Evolutionary conservation across 2,888 invertebrate species (phyloP).

Genomic region (Philereme transversata): DNA sequence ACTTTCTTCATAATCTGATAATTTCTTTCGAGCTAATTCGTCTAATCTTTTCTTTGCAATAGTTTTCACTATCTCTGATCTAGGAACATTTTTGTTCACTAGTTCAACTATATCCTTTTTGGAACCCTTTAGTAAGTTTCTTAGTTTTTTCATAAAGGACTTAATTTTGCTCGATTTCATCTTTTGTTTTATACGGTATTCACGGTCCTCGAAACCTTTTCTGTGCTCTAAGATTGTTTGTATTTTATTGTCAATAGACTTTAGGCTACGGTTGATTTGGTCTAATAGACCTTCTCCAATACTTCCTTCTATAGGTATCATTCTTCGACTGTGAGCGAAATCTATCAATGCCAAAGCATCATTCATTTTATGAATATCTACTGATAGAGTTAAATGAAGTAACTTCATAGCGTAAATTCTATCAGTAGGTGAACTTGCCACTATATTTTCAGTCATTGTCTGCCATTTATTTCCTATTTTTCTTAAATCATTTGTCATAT

Average conservation of each 20-base stretch:
- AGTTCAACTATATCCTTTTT: conserved; percentile 54
- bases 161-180: conserved; percentile 39
- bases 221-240: conserved; percentile 34
- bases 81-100: conserved; percentile 49
- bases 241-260: conserved; percentile 46
- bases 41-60: conserved; percentile 52
- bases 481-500: conserved; percentile 51
- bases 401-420: conserved; percentile 56
- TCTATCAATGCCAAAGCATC: conserved; percentile 50
- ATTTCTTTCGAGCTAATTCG: conserved; percentile 48
- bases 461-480: conserved; percentile 56
- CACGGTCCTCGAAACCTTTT: conserved; percentile 6
- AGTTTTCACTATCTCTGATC: conserved; percentile 52
- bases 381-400: conserved; percentile 52
- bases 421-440: conserved; percentile 42
- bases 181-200: not conserved
- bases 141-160: conserved; percentile 59
- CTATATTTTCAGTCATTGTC: conserved; percentile 41
- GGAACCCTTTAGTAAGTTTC: conserved; percentile 54
- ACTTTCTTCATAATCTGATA: conserved; percentile 52
- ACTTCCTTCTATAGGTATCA: conserved; percentile 43
- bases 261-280: conserved; percentile 46
- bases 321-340: conserved; percentile 54
- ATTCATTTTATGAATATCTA: conserved; percentile 57
- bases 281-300: conserved; percentile 43